phyloP scores from a whole-genome alignment of 23 tunicate species.

The Diplosoma virens region DNA sequence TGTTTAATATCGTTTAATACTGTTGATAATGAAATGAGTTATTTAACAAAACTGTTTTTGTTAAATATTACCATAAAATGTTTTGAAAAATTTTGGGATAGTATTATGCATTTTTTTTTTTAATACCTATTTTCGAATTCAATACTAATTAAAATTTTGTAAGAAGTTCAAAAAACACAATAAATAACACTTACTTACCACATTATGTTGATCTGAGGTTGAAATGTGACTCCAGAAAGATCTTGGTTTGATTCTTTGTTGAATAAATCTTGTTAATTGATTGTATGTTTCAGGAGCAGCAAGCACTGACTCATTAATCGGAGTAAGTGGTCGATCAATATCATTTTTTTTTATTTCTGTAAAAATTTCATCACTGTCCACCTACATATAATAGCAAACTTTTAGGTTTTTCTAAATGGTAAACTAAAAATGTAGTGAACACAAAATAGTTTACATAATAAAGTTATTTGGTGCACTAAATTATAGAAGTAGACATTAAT shows the following conservation, averaged over 20 bases:
- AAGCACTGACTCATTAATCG: slow-evolving; percentile 72
- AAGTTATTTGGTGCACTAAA: too few species aligned
- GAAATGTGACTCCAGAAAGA: slow-evolving; percentile 71
- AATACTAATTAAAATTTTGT: background rate
- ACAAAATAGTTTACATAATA: background rate
- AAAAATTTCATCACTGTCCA: background rate
- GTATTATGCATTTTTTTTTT: too few species aligned
- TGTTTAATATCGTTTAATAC: too few species aligned
- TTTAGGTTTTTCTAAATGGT: background rate
- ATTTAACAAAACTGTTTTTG: too few species aligned
- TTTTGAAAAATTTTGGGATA: too few species aligned
- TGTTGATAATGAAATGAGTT: too few species aligned
- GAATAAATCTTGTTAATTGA: slow-evolving; percentile 42
- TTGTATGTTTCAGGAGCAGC: slow-evolving; percentile 57
- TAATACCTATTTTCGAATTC: too few species aligned
- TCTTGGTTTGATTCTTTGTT: slow-evolving; percentile 73
- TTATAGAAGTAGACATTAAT: too few species aligned
- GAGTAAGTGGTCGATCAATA: slow-evolving; percentile 77
- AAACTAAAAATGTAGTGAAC: background rate
- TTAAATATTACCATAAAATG: too few species aligned
- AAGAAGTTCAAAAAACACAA: background rate
- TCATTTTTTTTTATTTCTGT: background rate
- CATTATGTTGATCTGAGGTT: slow-evolving; percentile 63
- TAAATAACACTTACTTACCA: slow-evolving; percentile 39
- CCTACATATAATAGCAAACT: background rate